These are phyloP conservation scores for Thalassaphorura encarpata DNA, from an alignment of 1,140 invertebrate genomes.

Conservation along the genomic window DNA sequence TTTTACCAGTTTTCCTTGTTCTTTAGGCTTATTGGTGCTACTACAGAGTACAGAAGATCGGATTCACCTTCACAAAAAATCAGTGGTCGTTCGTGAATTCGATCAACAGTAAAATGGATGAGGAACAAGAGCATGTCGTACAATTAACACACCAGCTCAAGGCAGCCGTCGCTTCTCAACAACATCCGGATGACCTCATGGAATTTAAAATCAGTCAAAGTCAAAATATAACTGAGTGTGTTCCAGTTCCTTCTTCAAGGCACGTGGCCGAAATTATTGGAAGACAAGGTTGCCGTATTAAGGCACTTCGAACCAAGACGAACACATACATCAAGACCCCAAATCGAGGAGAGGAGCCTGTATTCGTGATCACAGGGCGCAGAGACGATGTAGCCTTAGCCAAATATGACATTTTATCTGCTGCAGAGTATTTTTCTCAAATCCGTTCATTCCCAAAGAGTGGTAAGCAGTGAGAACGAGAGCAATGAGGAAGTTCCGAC, in stretches of 20 bases:
- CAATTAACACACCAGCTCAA: too few relatives aligned
- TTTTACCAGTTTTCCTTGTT: too few relatives aligned
- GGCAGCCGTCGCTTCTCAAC: too few relatives aligned
- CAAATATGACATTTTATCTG: slow-evolving; percentile 94
- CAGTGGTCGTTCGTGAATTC: too few relatives aligned
- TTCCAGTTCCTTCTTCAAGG: slow-evolving; percentile 96
- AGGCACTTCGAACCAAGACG: slow-evolving; percentile 95
- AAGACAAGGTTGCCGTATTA: slow-evolving; percentile 99
- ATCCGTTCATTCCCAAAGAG: slow-evolving; percentile 89
- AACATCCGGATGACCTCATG: too few relatives aligned
- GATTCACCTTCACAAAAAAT: too few relatives aligned
- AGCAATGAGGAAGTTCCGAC: slow-evolving; percentile 42
- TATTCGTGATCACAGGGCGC: slow-evolving; percentile 98
- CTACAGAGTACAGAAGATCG: too few relatives aligned
- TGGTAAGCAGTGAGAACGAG: slow-evolving; percentile 26
- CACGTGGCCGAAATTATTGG: slow-evolving; percentile 99
- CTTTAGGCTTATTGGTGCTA: too few relatives aligned
- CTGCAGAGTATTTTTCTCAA: slow-evolving; percentile 98
- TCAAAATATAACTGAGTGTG: slow-evolving; percentile 98
- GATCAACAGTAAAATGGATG: too few relatives aligned
- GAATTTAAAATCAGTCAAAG: slow-evolving; percentile 70
- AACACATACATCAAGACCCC: slow-evolving; percentile 99
- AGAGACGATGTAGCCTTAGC: slow-evolving; percentile 95
- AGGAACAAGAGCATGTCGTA: too few relatives aligned
- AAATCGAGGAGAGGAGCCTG: slow-evolving; percentile 94